phyloP scores from a whole-genome alignment of 2,113 vertebrate genomes.

The Oreochromis aureus region DNA sequence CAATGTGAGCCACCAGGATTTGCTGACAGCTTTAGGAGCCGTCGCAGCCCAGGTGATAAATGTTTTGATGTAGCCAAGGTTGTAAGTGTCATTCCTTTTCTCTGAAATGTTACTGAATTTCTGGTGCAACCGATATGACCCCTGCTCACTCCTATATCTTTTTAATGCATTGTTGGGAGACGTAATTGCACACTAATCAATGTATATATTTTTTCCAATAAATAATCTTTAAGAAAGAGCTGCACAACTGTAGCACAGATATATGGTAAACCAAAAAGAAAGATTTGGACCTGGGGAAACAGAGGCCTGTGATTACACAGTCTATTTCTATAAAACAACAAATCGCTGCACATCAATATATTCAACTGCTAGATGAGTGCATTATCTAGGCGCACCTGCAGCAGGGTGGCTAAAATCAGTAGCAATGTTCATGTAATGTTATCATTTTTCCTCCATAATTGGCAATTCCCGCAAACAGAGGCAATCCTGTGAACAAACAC shows the following conservation, averaged over 20 bases:
- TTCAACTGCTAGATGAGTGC: background rate
- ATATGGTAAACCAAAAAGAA: background rate
- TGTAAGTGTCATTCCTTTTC: background rate
- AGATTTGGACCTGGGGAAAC: background rate
- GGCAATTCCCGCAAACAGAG: conserved; percentile 23
- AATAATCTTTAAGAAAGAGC: background rate
- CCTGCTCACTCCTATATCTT: background rate
- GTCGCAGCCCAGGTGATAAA: background rate
- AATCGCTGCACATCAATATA: background rate
- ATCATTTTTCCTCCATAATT: conserved; percentile 24
- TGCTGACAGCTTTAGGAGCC: background rate
- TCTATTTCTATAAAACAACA: background rate
- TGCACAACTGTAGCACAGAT: background rate
- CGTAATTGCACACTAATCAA: background rate
- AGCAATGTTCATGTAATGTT: background rate
- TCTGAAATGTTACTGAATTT: background rate
- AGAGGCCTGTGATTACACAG: background rate
- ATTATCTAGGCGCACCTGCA: background rate
- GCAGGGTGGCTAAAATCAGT: background rate
- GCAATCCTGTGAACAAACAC: conserved; percentile 27
- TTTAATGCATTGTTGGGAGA: background rate
- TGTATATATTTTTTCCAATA: background rate
- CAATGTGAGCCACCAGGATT: background rate
- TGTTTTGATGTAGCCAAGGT: background rate
- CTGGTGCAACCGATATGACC: background rate